Evolutionary conservation across 2,113 vertebrate species (phyloP).

Genomic region (Seriola quinqueradiata): DNA sequence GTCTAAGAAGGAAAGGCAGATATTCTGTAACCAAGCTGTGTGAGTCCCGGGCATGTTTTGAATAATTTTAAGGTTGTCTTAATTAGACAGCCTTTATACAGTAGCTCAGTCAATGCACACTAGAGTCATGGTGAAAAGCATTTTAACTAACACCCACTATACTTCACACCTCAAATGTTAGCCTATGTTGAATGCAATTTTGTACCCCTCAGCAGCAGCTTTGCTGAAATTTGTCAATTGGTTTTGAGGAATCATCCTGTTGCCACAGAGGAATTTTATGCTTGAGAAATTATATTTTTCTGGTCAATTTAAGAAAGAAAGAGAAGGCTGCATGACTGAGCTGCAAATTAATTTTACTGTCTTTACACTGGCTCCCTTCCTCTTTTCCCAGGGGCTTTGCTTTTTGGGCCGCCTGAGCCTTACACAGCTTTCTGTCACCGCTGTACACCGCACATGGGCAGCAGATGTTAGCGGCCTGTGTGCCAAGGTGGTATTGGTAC

Average conservation of each 20-base stretch:
- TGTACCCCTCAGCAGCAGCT: constrained; percentile 60
- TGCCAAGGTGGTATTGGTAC: constrained; percentile 34
- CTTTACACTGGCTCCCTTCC: constrained; percentile 64
- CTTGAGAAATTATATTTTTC: constrained; percentile 72
- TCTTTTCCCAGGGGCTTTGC: constrained; percentile 57
- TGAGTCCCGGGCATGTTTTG: constrained; percentile 40
- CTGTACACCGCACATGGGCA: constrained; percentile 46
- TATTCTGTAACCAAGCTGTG: constrained; percentile 14
- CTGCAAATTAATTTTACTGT: constrained; percentile 72
- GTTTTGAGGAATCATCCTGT: constrained; percentile 67
- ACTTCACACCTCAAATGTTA: constrained; percentile 61
- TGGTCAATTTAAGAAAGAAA: constrained; percentile 67
- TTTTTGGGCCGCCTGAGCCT: constrained; percentile 57
- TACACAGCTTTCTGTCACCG: constrained; percentile 47
- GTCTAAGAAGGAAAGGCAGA: constrained; percentile 28
- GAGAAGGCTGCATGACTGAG: constrained; percentile 69
- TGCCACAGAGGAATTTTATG: constrained; percentile 69
- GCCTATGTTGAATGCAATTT: constrained; percentile 52
- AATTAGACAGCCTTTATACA: constrained; percentile 65
- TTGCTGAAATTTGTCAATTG: constrained; percentile 64
- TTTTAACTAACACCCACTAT: constrained; percentile 69
- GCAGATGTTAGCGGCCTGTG: constrained; percentile 63
- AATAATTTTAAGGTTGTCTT: constrained; percentile 58
- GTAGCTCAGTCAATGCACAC: constrained; percentile 34
- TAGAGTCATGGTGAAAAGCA: constrained; percentile 30